Evolutionary conservation across 2,888 invertebrate genomes (phyloP).

Genomic region (Agriopis aurantiaria): DNA sequence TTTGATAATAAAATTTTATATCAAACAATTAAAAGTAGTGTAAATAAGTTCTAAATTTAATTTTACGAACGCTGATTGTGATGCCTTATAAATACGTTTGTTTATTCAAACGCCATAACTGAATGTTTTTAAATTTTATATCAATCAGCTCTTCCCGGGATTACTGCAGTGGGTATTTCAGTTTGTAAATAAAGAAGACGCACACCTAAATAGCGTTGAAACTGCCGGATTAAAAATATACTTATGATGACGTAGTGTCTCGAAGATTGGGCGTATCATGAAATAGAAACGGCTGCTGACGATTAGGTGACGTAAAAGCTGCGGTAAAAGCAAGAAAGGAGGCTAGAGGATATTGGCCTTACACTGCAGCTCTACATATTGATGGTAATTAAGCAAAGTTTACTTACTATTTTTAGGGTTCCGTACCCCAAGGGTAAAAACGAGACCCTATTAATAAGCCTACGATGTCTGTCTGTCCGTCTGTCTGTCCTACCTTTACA

Average conservation of each 20-base stretch:
- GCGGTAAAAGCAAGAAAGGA: conserved; percentile 2
- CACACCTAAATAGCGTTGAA: conserved; percentile 49
- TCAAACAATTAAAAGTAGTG: conserved; percentile 3
- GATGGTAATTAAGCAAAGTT: too few species aligned
- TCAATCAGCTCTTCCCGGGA: conserved; percentile 45
- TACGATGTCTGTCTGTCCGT: too few species aligned
- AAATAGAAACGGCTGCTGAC: conserved; percentile 9
- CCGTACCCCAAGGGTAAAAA: too few species aligned
- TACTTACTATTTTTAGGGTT: too few species aligned
- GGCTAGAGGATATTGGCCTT: background rate
- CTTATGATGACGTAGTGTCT: conserved; percentile 46
- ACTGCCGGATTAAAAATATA: conserved; percentile 61
- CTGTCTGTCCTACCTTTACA: too few species aligned
- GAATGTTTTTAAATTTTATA: conserved; percentile 11
- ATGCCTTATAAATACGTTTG: conserved; percentile 17
- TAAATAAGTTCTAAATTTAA: conserved; percentile 13
- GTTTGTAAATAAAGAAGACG: conserved; percentile 44
- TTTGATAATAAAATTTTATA: background rate
- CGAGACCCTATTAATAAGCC: too few species aligned
- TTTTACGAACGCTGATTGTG: conserved; percentile 21
- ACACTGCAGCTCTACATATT: background rate
- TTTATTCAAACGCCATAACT: conserved; percentile 15
- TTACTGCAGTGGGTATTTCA: conserved; percentile 33
- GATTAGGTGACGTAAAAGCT: background rate
- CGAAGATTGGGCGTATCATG: conserved; percentile 16